phyloP scores from a whole-genome alignment of 2,797 vertebrate species.

The Pristis pectinata region DNA sequence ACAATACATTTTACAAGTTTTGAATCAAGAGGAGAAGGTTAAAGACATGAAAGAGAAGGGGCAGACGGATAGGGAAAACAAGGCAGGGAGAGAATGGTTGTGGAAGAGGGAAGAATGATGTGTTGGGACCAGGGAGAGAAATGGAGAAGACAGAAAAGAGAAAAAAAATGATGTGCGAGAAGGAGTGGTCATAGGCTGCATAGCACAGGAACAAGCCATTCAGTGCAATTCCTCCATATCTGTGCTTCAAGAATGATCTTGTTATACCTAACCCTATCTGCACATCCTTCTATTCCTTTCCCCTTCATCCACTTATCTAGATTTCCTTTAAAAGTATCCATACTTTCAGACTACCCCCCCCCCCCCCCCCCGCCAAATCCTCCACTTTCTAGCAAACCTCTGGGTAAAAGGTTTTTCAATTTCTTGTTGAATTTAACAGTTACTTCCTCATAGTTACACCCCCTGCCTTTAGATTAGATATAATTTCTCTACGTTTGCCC shows the following conservation, averaged over 20 bases:
- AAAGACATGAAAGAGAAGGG: neutral
- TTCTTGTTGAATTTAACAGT: neutral
- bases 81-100: neutral
- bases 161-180: neutral
- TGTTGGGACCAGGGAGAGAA: neutral
- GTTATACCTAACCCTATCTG: neutral
- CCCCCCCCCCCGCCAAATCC: neutral
- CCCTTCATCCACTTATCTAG: neutral
- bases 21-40: neutral
- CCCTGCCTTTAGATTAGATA: neutral
- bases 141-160: neutral
- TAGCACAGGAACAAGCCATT: neutral
- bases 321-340: neutral
- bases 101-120: neutral
- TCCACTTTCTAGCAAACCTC: neutral
- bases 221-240: neutral
- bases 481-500: neutral
- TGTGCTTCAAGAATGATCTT: neutral
- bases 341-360: neutral
- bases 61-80: neutral
- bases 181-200: neutral
- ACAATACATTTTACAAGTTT: neutral
- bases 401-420: neutral
- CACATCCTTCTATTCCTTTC: neutral
- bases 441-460: neutral